These are phyloP conservation scores for Panopea generosa DNA, from an alignment of 2,888 invertebrate genomes.

Conservation along the genomic window DNA sequence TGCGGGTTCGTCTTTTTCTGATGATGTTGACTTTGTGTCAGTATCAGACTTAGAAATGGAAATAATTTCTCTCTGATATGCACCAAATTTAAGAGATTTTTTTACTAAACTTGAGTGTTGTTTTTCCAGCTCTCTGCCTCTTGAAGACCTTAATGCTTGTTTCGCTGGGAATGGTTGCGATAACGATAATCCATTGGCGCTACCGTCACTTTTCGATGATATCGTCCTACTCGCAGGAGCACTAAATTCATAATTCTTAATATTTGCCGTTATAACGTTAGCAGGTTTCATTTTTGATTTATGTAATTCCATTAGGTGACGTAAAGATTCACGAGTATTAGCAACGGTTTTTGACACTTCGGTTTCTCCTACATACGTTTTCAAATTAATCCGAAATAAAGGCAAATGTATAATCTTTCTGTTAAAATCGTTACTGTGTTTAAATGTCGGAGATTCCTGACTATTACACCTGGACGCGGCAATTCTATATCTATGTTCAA, in stretches of 20 bases:
- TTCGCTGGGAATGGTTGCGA: constrained; percentile 52
- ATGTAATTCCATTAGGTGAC: constrained; percentile 57
- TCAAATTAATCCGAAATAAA: constrained; percentile 58
- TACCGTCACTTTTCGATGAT: constrained; percentile 4
- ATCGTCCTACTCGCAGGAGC: constrained; percentile 24
- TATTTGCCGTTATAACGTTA: constrained; percentile 57
- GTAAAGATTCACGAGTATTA: constrained; percentile 56
- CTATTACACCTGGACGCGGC: constrained; percentile 49
- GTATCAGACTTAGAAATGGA: background rate
- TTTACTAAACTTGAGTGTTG: background rate
- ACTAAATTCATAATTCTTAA: constrained; percentile 57
- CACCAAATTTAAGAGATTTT: background rate
- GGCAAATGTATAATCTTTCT: constrained; percentile 61
- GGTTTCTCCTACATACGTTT: constrained; percentile 47
- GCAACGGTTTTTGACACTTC: constrained; percentile 57
- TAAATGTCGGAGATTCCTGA: constrained; percentile 45
- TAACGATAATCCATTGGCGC: constrained; percentile 8
- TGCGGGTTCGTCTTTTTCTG: background rate
- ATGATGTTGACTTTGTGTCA: background rate
- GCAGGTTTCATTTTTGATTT: constrained; percentile 48
- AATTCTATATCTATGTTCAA: constrained; percentile 56
- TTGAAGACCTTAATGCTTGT: constrained; percentile 27
- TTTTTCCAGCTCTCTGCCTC: background rate
- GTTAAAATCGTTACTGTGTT: constrained; percentile 33
- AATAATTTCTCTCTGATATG: background rate